Conservation (phyloP, 2,888 invertebrate genomes). For the Phortica okadai region DNA sequence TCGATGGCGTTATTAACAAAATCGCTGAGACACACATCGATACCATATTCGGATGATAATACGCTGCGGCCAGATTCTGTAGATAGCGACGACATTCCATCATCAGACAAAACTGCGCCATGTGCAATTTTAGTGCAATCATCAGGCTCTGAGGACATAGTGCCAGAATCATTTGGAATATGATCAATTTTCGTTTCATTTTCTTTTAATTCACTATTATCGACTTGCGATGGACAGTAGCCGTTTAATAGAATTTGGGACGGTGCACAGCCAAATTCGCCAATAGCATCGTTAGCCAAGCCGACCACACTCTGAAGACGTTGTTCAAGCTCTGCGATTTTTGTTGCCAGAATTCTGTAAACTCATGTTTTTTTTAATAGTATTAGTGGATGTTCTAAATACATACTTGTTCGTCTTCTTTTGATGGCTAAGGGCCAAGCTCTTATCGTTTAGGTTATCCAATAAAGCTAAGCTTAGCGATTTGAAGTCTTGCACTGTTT, state of each 20-base stretch:
- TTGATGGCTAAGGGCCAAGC: conserved; percentile 88
- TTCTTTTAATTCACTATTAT: conserved; percentile 67
- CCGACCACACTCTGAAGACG: conserved; percentile 82
- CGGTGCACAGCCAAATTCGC: conserved; percentile 70
- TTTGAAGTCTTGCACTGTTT: conserved; percentile 86
- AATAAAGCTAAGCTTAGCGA: conserved; percentile 87
- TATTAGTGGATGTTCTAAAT: background rate
- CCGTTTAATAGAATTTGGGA: conserved; percentile 83
- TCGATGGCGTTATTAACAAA: conserved; percentile 58
- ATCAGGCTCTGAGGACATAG: conserved; percentile 66
- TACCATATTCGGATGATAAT: conserved; percentile 74
- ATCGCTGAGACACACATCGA: conserved; percentile 59
- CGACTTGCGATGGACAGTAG: conserved; percentile 78
- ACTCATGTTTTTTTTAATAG: background rate
- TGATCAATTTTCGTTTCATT: conserved; percentile 61
- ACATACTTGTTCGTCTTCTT: conserved; percentile 89
- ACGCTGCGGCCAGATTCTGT: conserved; percentile 73
- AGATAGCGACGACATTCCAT: conserved; percentile 72
- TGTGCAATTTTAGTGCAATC: conserved; percentile 49
- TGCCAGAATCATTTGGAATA: conserved; percentile 73
- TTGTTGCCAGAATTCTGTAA: conserved; percentile 85
- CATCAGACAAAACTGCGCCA: conserved; percentile 56
- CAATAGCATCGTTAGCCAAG: conserved; percentile 50
- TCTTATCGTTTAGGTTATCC: conserved; percentile 91
- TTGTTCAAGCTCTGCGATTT: conserved; percentile 89